Percentiles rank a stretch among this genome's conserved stretches.
These are phyloP conservation scores for Propithecus coquereli DNA, from an alignment of 2,113 vertebrate species.

Conservation along the genomic window DNA sequence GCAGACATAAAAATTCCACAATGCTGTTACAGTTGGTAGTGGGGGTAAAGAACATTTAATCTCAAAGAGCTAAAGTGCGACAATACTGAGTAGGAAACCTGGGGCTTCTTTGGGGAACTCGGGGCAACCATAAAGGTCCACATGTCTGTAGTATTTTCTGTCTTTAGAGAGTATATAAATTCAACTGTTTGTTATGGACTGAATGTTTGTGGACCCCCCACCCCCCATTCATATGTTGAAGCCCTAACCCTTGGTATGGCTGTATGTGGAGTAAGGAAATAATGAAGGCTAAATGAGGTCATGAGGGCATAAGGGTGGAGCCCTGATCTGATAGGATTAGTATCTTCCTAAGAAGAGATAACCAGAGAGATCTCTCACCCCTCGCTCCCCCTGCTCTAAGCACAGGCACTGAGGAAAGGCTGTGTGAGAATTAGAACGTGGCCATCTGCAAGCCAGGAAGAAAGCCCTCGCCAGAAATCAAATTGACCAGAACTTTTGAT, in stretches of 20 bases:
- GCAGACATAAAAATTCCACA: conserved; percentile 42
- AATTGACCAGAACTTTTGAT: not conserved
- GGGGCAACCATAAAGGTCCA: not conserved
- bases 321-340: not conserved
- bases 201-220: not conserved
- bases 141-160: not conserved
- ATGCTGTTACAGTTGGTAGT: not conserved
- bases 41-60: not conserved
- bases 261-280: not conserved
- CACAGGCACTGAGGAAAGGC: not conserved
- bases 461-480: not conserved
- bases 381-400: no score
- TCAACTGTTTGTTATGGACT: not conserved
- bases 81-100: no score
- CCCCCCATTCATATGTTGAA: not conserved
- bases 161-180: not conserved
- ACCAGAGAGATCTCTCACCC: not conserved
- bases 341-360: not conserved
- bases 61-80: not conserved
- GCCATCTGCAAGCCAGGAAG: not conserved
- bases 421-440: not conserved
- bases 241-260: not conserved
- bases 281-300: not conserved
- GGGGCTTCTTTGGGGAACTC: not conserved
- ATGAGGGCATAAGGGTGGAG: not conserved